Percentiles rank a stretch among this genome's conserved stretches.
These are phyloP conservation scores for Benitochromis conjunctus DNA, from an alignment of 2,113 vertebrate genomes.

Conservation along the genomic window DNA sequence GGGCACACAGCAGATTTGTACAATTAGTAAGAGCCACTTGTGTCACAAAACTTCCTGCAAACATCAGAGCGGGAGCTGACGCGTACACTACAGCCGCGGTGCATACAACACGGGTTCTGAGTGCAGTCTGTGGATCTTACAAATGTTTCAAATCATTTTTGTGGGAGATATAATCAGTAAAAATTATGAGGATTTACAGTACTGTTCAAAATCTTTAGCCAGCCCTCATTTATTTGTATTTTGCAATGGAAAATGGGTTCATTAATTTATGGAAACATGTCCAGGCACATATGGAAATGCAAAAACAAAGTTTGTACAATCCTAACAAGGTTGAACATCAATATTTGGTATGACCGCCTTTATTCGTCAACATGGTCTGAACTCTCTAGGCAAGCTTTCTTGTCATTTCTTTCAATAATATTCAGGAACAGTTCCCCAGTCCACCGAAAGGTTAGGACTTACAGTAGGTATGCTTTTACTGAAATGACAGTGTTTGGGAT, in stretches of 20 bases:
- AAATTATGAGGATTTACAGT: neutral
- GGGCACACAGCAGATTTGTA: neutral
- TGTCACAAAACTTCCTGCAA: neutral
- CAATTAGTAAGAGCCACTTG: neutral
- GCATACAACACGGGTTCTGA: neutral
- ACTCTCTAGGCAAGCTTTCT: rapidly evolving
- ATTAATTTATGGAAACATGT: neutral
- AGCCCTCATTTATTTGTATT: neutral
- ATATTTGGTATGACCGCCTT: neutral
- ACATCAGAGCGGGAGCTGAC: neutral
- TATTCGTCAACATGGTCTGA: neutral
- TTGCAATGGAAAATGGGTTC: too few relatives aligned
- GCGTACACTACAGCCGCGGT: neutral
- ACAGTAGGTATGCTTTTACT: too few relatives aligned
- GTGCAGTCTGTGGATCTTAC: rapidly evolving
- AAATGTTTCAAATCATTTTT: neutral
- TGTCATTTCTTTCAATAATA: neutral
- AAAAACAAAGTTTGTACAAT: neutral
- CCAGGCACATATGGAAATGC: neutral
- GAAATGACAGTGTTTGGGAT: too few relatives aligned
- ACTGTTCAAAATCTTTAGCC: neutral
- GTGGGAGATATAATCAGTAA: neutral
- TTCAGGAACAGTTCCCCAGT: neutral
- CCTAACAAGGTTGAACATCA: neutral
- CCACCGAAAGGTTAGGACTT: too few relatives aligned